Percentiles rank a stretch among this genome's conserved stretches.
phyloP scores from a whole-genome alignment of 2,888 invertebrate genomes.

The Eupithecia exiguata region DNA sequence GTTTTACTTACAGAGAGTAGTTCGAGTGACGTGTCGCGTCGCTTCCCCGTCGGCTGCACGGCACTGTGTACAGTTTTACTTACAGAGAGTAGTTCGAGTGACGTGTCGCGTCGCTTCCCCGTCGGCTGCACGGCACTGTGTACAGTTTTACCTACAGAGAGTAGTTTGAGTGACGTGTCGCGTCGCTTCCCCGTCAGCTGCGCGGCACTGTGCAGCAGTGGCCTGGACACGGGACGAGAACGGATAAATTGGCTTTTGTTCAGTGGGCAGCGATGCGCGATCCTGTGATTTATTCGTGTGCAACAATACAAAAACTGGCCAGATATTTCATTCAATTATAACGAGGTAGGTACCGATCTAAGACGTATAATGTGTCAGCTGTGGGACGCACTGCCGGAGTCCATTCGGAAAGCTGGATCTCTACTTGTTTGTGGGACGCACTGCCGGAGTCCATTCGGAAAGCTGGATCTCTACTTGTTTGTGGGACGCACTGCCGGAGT shows the following conservation, averaged over 20 bases:
- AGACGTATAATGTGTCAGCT: too few relatives aligned
- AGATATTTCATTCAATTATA: conserved; percentile 1
- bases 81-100: background rate
- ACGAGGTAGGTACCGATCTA: background rate
- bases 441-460: too few relatives aligned
- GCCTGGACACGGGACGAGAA: conserved; percentile 5
- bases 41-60: background rate
- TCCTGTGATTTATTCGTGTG: conserved; percentile 20
- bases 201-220: background rate
- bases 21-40: background rate
- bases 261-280: conserved; percentile 19
- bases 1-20: background rate
- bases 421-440: too few relatives aligned
- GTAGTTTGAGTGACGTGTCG: background rate
- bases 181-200: background rate
- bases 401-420: too few relatives aligned
- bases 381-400: too few relatives aligned
- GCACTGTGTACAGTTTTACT: background rate
- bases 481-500: too few relatives aligned
- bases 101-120: background rate
- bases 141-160: background rate
- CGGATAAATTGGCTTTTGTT: conserved; percentile 26
- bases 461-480: too few relatives aligned
- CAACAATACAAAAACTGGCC: conserved; percentile 9
- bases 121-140: background rate